Percentiles rank a stretch among this genome's conserved stretches.
Evolutionary conservation across 2,113 vertebrate species (phyloP).

Genomic region (Plecturocebus donacophilus): DNA sequence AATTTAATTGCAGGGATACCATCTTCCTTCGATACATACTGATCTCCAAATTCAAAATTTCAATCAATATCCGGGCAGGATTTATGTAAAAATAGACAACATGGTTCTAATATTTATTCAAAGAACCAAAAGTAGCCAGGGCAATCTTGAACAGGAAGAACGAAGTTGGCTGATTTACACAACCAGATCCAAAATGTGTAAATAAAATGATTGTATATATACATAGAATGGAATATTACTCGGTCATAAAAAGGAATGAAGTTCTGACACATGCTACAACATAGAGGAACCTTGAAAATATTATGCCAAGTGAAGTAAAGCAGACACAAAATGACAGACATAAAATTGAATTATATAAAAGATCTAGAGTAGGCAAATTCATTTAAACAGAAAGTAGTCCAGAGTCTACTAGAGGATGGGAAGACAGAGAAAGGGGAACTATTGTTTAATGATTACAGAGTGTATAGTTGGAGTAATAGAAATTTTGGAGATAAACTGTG

Average conservation of each 20-base stretch:
- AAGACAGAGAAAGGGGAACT: neutral
- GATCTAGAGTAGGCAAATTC: neutral
- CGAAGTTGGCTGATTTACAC: neutral
- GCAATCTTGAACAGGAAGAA: neutral
- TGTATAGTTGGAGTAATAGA: neutral
- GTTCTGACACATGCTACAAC: neutral
- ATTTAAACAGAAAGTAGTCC: neutral
- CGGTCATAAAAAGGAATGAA: neutral
- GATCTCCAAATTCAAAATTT: neutral
- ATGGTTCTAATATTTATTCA: neutral
- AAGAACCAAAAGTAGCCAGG: neutral
- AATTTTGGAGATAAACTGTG: neutral
- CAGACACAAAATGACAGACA: neutral
- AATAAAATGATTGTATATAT: neutral
- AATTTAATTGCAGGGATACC: slow-evolving; percentile 25
- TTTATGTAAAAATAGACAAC: neutral
- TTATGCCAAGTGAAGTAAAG: neutral
- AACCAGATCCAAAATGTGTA: neutral
- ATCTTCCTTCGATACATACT: neutral
- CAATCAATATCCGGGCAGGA: neutral
- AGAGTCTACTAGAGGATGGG: neutral
- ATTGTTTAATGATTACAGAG: neutral
- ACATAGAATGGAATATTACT: neutral
- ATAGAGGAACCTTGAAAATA: neutral
- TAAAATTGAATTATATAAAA: neutral